Conservation (phyloP, 1,140 invertebrate species). For the Sycobia sp. region DNA sequence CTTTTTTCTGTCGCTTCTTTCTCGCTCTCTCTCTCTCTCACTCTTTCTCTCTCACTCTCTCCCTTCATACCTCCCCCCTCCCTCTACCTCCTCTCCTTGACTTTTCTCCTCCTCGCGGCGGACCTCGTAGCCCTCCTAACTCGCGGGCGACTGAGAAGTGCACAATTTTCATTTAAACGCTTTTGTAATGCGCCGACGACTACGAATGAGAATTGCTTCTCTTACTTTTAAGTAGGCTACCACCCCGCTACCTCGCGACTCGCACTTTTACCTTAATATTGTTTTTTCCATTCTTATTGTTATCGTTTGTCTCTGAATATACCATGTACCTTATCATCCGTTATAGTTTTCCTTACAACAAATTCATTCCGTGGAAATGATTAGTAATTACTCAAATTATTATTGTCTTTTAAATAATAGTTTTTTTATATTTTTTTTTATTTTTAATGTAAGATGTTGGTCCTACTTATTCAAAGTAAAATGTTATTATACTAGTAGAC, state of each 20-base stretch:
- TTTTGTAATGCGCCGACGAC: constrained; percentile 33
- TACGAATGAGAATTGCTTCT: constrained; percentile 33
- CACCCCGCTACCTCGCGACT: neutral
- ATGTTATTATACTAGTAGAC: too few relatives aligned
- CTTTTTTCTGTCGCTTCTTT: neutral
- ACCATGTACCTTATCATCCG: too few relatives aligned
- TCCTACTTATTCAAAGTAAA: too few relatives aligned
- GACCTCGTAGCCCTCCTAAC: neutral
- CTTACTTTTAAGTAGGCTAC: constrained; percentile 29
- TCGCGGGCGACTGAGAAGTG: constrained; percentile 25
- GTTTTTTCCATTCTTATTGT: constrained; percentile 17
- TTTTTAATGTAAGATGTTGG: too few relatives aligned
- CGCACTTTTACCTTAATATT: constrained; percentile 8
- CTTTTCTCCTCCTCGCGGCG: constrained; percentile 5
- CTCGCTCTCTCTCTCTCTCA: too few relatives aligned
- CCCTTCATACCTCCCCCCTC: neutral
- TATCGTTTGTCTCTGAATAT: neutral
- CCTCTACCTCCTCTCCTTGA: too few relatives aligned
- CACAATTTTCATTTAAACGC: constrained; percentile 36
- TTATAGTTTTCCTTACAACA: too few relatives aligned
- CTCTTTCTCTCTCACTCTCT: neutral
- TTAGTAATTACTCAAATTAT: too few relatives aligned
- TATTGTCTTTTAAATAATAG: too few relatives aligned
- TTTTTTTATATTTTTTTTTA: too few relatives aligned
- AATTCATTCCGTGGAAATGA: too few relatives aligned